phyloP scores from a whole-genome alignment of 2,888 invertebrate genomes.

The Andrena fulva region DNA sequence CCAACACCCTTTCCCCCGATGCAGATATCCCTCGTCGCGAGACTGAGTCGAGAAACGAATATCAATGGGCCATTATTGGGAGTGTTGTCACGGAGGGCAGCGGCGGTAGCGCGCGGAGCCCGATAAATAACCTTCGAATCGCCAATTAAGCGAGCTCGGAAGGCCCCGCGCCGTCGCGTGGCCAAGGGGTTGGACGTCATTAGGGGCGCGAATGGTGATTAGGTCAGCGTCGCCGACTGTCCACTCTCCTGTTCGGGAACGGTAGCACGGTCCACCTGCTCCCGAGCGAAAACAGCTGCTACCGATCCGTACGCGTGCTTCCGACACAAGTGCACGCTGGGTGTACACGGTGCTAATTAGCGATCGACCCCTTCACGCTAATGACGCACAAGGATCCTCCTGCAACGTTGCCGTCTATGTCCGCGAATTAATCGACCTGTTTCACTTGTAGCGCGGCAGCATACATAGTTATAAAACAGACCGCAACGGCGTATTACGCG shows the following conservation, averaged over 20 bases:
- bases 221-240: constrained; percentile 68
- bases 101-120: constrained; percentile 37
- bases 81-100: constrained; percentile 32
- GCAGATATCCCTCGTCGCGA: constrained; percentile 49
- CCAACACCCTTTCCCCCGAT: constrained; percentile 14
- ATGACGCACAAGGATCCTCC: constrained; percentile 52
- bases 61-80: constrained; percentile 58
- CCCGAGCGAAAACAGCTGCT: constrained; percentile 69
- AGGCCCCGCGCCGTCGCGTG: constrained; percentile 57
- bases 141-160: constrained; percentile 81
- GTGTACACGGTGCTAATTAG: constrained; percentile 64
- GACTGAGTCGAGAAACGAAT: constrained; percentile 15
- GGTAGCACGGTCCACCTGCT: constrained; percentile 81
- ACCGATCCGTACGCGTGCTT: constrained; percentile 56
- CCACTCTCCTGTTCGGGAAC: constrained; percentile 52
- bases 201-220: constrained; percentile 81
- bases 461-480: constrained; percentile 44
- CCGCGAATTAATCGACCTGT: constrained; percentile 59
- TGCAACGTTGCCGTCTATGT: constrained; percentile 17
- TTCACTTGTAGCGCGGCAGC: constrained; percentile 23
- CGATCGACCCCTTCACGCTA: constrained; percentile 58
- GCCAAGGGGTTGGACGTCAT: constrained; percentile 75
- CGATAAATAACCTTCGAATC: constrained; percentile 78
- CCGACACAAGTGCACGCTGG: constrained; percentile 27
- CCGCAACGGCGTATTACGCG: constrained; percentile 32